Base-by-base conservation (phyloP, 2,113 vertebrate genomes). In the Scomber colias region DNA sequence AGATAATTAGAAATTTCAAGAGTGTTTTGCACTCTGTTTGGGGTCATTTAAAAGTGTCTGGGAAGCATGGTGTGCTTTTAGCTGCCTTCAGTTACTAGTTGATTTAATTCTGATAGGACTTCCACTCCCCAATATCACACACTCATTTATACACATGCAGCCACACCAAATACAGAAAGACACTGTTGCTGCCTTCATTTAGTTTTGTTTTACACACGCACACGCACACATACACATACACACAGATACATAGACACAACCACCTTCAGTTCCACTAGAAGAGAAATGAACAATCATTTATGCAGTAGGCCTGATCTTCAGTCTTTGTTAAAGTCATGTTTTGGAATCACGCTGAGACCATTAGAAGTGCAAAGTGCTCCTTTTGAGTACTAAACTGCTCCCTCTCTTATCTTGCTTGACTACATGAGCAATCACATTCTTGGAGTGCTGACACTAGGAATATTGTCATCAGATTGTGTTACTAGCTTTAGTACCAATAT, bases 1-100 rank as follows among this genome's bases (percentile, higher is more conserved):
- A 77, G 82, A 89, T 90, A 90, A 91, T 90, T 81, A 86, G 81
- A 84, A 73, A 91, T 85, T 91, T 87, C 85, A 86, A 57, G 79
- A 83, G 86, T 89, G 79, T 85, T 87, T 90, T 91, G 73, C 59
- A 50, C 88, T 90, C 86, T 10, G 66, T 30, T 24, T 89, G 88
- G 85, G 75, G 81, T 88, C 77, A 85, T 88, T 91, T 89, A 65
- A 79, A 80, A 83, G 74, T 65, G 70, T 90, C 74, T 75, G 16
- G 79, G 75, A 71, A 85, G 48, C 70, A 51, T 10, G 77, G 16
- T 46, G 64, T 77, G 79, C 79, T 77, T 77, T 80, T 85, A 82
- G 74, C 71, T 54, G 51, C 76, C 81, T 75, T 61, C 48, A 67
- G 59, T 83, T 74, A 65, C 62, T 59, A 35, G 48, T 70, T 84